Conservation (phyloP, 2,113 vertebrate species). For the Urocynchramus pylzowi region DNA sequence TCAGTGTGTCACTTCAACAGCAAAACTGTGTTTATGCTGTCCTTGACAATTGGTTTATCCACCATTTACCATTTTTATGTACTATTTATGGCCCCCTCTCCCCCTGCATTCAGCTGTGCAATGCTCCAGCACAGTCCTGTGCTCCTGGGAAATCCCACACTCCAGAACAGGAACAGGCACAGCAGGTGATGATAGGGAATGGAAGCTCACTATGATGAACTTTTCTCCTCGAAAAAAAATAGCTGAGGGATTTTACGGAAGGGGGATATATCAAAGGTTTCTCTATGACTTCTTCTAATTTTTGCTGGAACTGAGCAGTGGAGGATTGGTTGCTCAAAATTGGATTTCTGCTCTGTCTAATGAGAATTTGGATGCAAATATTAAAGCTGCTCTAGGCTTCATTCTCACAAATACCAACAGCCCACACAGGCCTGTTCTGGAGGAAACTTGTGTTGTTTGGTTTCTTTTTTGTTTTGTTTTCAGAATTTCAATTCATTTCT, state of each 20-base stretch:
- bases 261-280: background rate
- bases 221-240: background rate
- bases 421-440: background rate
- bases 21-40: background rate
- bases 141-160: accelerated
- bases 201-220: background rate
- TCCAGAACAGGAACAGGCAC: background rate
- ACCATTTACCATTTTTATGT: background rate
- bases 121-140: background rate
- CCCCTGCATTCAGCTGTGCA: background rate
- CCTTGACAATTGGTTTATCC: background rate
- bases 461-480: background rate
- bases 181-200: background rate
- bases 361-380: background rate
- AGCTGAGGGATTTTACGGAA: background rate
- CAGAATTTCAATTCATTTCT: background rate
- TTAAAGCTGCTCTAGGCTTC: background rate
- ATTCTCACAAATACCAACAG: background rate
- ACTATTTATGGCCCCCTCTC: background rate
- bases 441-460: background rate
- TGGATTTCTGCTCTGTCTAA: background rate
- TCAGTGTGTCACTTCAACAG: background rate
- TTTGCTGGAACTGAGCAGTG: background rate
- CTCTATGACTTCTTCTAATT: background rate
- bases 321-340: background rate